phyloP scores from a whole-genome alignment of 2,797 vertebrate genomes.

The Hemibagrus guttatus region DNA sequence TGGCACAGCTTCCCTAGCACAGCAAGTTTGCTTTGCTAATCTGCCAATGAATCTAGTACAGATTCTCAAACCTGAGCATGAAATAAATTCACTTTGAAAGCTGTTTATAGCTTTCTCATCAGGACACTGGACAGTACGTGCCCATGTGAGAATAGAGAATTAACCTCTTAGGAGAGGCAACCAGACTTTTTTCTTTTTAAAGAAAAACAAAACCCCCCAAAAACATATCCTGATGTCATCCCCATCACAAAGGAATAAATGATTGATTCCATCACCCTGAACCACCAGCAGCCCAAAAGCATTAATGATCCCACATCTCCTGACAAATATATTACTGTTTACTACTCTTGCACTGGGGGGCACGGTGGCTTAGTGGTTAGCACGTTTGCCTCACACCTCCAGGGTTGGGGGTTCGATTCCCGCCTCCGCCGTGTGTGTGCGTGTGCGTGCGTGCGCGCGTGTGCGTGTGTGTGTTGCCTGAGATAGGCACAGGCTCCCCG shows the following conservation, averaged over 20 bases:
- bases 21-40: not conserved
- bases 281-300: not conserved
- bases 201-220: too few relatives aligned
- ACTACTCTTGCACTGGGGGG: too few relatives aligned
- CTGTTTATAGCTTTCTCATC: not conserved
- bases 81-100: not conserved
- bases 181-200: too few relatives aligned
- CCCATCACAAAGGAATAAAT: not conserved
- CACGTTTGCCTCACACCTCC: too few relatives aligned
- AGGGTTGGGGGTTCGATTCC: too few relatives aligned
- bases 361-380: too few relatives aligned
- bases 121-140: not conserved
- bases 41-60: not conserved
- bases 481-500: too few relatives aligned
- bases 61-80: not conserved
- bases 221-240: not conserved
- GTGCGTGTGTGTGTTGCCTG: too few relatives aligned
- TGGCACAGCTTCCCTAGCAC: too few relatives aligned
- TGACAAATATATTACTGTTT: not conserved
- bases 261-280: not conserved
- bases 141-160: not conserved
- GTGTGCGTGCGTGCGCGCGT: too few relatives aligned
- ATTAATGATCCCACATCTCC: not conserved
- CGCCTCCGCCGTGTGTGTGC: too few relatives aligned
- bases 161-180: not conserved